These are phyloP conservation scores for Xestobium rufovillosum DNA, from an alignment of 2,888 invertebrate genomes.

Conservation along the genomic window DNA sequence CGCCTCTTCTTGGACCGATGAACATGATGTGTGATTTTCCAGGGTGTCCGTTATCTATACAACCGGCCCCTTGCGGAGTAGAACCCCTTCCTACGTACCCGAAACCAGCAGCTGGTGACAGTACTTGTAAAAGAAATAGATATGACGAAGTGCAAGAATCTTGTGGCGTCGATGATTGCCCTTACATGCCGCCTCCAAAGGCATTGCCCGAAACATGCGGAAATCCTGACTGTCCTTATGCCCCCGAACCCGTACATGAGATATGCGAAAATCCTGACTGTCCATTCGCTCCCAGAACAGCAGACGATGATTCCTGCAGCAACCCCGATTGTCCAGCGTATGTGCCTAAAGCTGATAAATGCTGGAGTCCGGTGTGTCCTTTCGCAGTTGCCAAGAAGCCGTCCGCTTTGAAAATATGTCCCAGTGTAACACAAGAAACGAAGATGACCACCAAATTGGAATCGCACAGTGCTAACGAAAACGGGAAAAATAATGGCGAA, in stretches of 20 bases:
- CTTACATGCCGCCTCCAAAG: no score
- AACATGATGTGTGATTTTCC: conserved; percentile 11
- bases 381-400: conserved; percentile 9
- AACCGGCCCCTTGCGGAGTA: no score
- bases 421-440: background rate
- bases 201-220: conserved; percentile 13
- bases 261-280: conserved; percentile 25
- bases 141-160: background rate
- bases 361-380: conserved; percentile 25
- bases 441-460: background rate
- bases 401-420: background rate
- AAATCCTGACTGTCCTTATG: conserved; percentile 23
- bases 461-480: background rate
- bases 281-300: conserved; percentile 12
- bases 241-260: conserved; percentile 8
- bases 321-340: conserved; percentile 23
- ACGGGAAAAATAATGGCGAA: background rate
- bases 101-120: no score
- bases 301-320: conserved; percentile 16
- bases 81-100: no score
- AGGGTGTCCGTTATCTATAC: conserved; percentile 17
- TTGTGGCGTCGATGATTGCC: background rate
- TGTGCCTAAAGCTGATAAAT: conserved; percentile 8
- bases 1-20: background rate
- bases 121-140: no score